Base-by-base conservation (phyloP, 2,113 vertebrate genomes). In the Oreotrochilus melanogaster region DNA sequence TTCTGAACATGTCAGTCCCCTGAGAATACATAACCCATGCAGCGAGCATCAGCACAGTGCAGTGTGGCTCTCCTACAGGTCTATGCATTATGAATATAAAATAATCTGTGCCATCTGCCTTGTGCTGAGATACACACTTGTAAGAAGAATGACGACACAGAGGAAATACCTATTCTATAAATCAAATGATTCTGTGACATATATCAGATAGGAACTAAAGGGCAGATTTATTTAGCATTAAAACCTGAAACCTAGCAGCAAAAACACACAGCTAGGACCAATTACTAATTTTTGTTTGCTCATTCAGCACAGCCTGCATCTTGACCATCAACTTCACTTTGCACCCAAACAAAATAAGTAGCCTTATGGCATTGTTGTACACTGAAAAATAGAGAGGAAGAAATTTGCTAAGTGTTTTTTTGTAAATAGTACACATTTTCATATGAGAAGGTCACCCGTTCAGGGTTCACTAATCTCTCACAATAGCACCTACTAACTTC, bases 31-130 rank as follows among this genome's bases (percentile, higher is more conserved):
- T 62, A 95, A 88, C 43, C 81, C 78, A 78, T 64, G 81, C 78
- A 93, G 75, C 65, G 78, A 95, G 85, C 86, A 93, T 90, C 91
- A 97, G 72, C 89, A 84, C 71, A 66, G 69, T 61, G 69, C 5
- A 4, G 51, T 1, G 2, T n/a, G 56, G 75, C 70, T 94, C 43
- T 95, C 86, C 62, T 84, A 50, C 39, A 94, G 54, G 33, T 69
- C 39, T 11, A 85, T 57, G 72, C 73, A 79, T 79, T 79, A 93
- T 78, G 81, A 92, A 95, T 94, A 71, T 79, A 83, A 92, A 85
- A 78, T 69, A 74, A 79, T 65, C 69, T 67, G 17, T 56, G 50
- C 43, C 67, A 76, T 87, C 83, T 96, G 93, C 45, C 66, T 87
- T 74, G 31, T 21, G 72, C 23, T 56, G 72, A 92, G 92, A 96